Base-by-base conservation (phyloP, 2,888 invertebrate species). In the Andrena haemorrhoa region DNA sequence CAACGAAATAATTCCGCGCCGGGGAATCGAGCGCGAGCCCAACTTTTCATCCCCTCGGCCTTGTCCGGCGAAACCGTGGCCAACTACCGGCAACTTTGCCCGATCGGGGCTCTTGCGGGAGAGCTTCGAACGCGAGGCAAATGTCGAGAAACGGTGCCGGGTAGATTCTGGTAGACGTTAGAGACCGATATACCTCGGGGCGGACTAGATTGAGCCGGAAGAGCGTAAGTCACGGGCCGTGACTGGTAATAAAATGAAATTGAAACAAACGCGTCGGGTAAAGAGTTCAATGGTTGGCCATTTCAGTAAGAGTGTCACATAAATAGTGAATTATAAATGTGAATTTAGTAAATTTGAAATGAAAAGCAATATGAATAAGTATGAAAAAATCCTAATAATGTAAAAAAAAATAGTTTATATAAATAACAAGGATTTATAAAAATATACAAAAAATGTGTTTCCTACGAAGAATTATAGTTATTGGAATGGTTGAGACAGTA, bases 1-100 rank as follows among this genome's bases (percentile, higher is more conserved):
- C 61, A 20, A 41, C 65, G 53, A 73, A 69, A 77, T 82, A 76
- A 82, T 81, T 74, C 69, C 64, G 69, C 23, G 5, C 33, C 41
- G 8, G 16, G 47, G 47, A 31, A 10, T 16, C 53, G 53, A 16
- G 0, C 35, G 20, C 8, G n/a, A 29, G 65, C 10, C 49, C 41
- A 68, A 60, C 66, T 78, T 66, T 56, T 31, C n/a, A 61, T 10
- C 20, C 41, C 3, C 12, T 16, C 29, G 8, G 35, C 12, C 26
- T n/a, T 33, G 41, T 3, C 35, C 49, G 23, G 41, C 49, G 69
- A 35, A 64, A 76, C 56, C 75, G 79, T 26, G 6, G 56, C 23
- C 23, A 76, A 71, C 41, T 8, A 6, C 26, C 35, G n/a, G 6
- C 61, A 6, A 41, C n/a, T 51, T 47, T 47, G 23, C 23, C 0